Evolutionary conservation across 2,888 invertebrate species (phyloP), one percentile per base, ranked within the genome.

Genomic region (Tiliacea aurago): DNA sequence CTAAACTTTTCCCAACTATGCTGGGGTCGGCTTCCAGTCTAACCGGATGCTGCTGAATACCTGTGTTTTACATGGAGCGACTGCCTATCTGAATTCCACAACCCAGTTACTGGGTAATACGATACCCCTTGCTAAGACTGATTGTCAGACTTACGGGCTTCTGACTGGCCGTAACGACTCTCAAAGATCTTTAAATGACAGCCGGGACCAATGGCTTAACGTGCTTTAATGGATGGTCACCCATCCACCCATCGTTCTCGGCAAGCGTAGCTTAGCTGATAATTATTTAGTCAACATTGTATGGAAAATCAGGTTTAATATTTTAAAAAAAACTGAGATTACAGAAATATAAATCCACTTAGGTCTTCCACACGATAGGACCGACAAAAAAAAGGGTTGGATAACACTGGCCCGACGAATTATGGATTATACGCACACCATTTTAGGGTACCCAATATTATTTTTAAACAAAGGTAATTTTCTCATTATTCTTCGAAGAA

Each of bases 391-490:
- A 13, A 56, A 66, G 56, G 23, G 2, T 72, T 80, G 65, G 43
- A 10, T 0, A 56, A n/a, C 70, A 41, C 67, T 76, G 78, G 15
- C 6, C 28, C 7, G 13, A 18, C 37, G 28, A 70, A 82, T 81
- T 82, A 74, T 68, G 47, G 58, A 84, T 84, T 81, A 69, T 64
- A 64, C 67, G 33, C 69, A 56, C n/a, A 59, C 72, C 70, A 58
- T 79, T 84, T 79, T 63, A 66, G 23, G 67, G 28, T 13, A 55
- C 15, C 23, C 56, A 64, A 73, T 20, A 53, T 72, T 76, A 74
- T 73, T 70, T 76, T 68, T 47, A 69, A 70, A 68, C 67, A 68
- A 73, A 64, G 43, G 43, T 23, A 23, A 79, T 68, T 62, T 62
- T 66, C 53, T 33, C 43, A 65, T 68, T 58, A 70, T 74, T 65